Evolutionary conservation across 2,113 vertebrate genomes (phyloP), one percentile per base, ranked within the genome.

Genomic region (Edolisoma coerulescens): DNA sequence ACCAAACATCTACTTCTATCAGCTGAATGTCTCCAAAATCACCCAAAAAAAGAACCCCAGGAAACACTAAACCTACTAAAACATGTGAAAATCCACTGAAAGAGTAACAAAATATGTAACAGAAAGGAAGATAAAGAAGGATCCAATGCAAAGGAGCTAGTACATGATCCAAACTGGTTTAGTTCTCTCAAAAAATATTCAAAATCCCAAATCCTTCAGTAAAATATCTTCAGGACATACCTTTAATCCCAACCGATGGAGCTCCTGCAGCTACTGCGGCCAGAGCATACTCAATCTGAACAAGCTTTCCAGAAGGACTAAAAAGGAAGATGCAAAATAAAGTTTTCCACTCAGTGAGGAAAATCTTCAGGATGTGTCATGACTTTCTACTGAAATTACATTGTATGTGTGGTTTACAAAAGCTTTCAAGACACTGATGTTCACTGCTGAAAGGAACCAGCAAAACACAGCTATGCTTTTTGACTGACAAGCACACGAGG

Each of bases 261-360:
- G 99, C 99, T 96, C 99, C 99, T 92, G 99, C 99, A 96, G 99
- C 99, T 89, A 99, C 99, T 60, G 99, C 99, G 95, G 99, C 99
- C 97, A 99, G 98, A 28, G 99, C 99, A 97, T 99, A 99, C 90
- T 99, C 99, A 96, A 99, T 99, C 98, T 99, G 99, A 68, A 99
- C 99, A 97, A 99, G 98, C 96, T 99, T 99, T 84, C 99, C 99
- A 49, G 99, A 99, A 18, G 99, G 99, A 97, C 99, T 99, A 87
- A 57, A 91, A 94, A 56, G 14, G 33, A 84, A 80, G 82, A 89
- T 4, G 17, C 1, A 93, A 44, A 81, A 89, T 33, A 61, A 60
- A 63, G 35, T 54, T 42, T 67, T 45, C 15, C 8, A 52, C 15
- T 84, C 32, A 19, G 24, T 17, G 10, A 19, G 26, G 30, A 84